Evolutionary conservation across 2,797 vertebrate species (phyloP).

Genomic region (Tapirus indicus): DNA sequence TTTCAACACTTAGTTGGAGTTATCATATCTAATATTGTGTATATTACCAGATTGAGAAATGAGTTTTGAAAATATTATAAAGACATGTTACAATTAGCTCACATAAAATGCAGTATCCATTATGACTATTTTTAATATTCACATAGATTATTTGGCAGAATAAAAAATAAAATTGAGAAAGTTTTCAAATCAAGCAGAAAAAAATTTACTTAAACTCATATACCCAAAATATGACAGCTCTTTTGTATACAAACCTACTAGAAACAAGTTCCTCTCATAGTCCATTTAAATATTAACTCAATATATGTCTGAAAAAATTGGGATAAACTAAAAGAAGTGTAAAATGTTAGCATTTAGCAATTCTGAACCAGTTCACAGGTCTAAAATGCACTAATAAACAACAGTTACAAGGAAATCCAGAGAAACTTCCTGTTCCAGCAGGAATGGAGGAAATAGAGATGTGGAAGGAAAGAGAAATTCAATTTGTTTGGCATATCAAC

Average conservation of each 20-base stretch:
- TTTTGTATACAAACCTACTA: neutral
- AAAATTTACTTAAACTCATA: neutral
- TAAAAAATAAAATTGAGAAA: neutral
- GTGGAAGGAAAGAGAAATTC: constrained; percentile 67
- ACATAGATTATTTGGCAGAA: neutral
- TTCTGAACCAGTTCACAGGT: neutral
- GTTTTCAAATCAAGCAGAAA: neutral
- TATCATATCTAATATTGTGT: neutral
- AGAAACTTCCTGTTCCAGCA: neutral
- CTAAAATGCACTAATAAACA: constrained; percentile 56
- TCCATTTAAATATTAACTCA: constrained; percentile 6
- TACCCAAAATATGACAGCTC: neutral
- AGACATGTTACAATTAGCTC: neutral
- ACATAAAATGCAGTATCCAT: neutral
- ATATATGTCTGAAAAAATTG: neutral
- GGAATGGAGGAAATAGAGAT: neutral
- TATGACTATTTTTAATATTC: neutral
- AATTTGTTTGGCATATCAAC: constrained; percentile 60
- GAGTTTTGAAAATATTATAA: neutral
- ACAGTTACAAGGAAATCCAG: constrained; percentile 32
- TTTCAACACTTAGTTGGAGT: neutral
- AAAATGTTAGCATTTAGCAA: constrained; percentile 46
- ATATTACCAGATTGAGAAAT: neutral
- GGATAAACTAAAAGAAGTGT: neutral
- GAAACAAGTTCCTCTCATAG: neutral